phyloP scores from a whole-genome alignment of 2,797 vertebrate genomes.

The Enoplosus armatus region DNA sequence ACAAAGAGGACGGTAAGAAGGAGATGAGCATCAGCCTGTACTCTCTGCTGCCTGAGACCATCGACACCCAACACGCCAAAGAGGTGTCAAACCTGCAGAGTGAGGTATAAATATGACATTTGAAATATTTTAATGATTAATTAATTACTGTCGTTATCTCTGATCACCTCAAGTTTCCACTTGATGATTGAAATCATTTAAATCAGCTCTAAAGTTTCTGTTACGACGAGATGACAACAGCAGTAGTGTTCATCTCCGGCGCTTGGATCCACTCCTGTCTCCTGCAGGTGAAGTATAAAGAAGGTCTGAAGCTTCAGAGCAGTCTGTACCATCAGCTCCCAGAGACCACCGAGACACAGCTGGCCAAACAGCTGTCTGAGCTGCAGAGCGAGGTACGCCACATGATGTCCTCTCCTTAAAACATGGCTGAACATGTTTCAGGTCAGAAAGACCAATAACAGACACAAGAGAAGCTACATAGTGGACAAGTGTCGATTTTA shows the following conservation, averaged over 20 bases:
- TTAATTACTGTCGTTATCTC: not conserved
- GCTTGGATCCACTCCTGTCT: not conserved
- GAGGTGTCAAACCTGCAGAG: constrained; percentile 71
- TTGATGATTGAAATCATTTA: not conserved
- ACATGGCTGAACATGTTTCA: not conserved
- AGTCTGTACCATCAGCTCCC: constrained; percentile 77
- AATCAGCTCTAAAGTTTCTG: too few relatives aligned
- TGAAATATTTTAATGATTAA: too few relatives aligned
- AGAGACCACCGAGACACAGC: constrained; percentile 77
- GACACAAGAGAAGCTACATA: too few relatives aligned
- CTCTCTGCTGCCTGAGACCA: constrained; percentile 75
- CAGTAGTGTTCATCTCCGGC: too few relatives aligned
- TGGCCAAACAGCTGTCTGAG: constrained; percentile 73
- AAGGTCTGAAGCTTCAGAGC: constrained; percentile 78
- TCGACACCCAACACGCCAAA: constrained; percentile 71
- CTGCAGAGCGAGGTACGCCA: constrained; percentile 67
- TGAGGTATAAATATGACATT: constrained; percentile 51
- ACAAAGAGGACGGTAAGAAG: constrained; percentile 88
- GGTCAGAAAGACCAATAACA: not conserved
- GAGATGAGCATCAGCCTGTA: constrained; percentile 74
- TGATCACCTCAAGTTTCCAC: not conserved
- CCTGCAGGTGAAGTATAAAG: constrained; percentile 90
- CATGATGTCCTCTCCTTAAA: rapidly evolving
- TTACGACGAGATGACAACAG: too few relatives aligned
- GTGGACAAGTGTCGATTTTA: too few relatives aligned